phyloP scores from a whole-genome alignment of 2,797 vertebrate genomes.

The Crocodylus rhombifer region DNA sequence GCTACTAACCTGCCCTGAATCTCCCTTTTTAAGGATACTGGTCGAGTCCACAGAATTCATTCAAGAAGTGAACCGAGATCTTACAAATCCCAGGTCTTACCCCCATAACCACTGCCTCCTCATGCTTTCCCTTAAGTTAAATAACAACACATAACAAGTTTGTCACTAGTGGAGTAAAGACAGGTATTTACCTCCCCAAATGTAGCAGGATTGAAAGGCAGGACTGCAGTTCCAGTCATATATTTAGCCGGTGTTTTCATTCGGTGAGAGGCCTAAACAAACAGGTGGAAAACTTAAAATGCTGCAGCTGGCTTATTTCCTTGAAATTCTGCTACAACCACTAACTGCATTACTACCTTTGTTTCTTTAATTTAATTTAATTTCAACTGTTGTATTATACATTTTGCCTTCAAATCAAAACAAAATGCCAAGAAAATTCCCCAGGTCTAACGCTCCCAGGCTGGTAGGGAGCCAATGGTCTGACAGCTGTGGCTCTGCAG shows the following conservation, averaged over 20 bases:
- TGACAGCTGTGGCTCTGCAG: not conserved
- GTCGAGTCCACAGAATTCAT: not conserved
- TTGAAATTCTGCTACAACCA: too few species aligned
- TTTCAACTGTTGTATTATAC: too few species aligned
- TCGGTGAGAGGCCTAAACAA: conserved; percentile 90
- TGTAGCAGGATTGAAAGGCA: conserved; percentile 97
- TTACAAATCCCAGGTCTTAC: not conserved
- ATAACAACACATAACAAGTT: not conserved
- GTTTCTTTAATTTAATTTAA: not conserved
- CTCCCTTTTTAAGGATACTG: not conserved
- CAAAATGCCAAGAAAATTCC: not conserved
- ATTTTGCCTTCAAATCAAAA: not conserved
- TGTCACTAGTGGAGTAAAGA: not conserved
- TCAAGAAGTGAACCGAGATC: not conserved
- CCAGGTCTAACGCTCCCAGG: not conserved
- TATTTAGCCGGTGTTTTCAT: conserved; percentile 97
- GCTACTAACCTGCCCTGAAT: not conserved
- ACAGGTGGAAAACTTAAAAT: too few species aligned
- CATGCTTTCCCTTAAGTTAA: not conserved
- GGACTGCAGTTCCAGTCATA: conserved; percentile 89
- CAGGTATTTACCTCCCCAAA: conserved; percentile 91
- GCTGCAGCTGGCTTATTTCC: too few species aligned
- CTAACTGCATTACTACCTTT: too few species aligned
- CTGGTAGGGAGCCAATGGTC: not conserved
- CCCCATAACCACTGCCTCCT: not conserved